Percentiles rank a stretch among this genome's conserved stretches.
Evolutionary conservation across 2,113 vertebrate species (phyloP).

Genomic region (Corvus moneduloides): DNA sequence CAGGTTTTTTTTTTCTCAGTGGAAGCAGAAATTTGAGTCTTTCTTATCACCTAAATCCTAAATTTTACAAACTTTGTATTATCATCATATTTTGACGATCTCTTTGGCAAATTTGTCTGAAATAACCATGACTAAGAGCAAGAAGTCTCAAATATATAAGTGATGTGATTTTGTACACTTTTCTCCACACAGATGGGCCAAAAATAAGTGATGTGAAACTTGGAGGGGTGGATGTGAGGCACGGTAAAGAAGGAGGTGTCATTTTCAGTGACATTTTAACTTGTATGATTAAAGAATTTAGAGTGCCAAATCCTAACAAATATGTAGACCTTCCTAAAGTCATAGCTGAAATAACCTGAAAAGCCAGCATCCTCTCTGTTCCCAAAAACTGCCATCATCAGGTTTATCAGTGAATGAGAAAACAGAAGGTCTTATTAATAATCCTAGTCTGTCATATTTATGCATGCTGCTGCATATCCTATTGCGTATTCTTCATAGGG

Average conservation of each 20-base stretch:
- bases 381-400: background rate
- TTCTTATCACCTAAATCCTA: background rate
- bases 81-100: background rate
- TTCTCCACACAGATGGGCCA: background rate
- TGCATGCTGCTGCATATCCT: background rate
- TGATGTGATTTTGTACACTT: background rate
- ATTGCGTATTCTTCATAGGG: background rate
- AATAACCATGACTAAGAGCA: background rate
- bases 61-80: background rate
- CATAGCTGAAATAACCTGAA: background rate
- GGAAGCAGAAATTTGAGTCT: background rate
- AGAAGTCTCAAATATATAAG: background rate
- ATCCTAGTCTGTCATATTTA: background rate
- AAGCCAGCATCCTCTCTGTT: rapidly evolving
- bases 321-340: background rate
- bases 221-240: rapidly evolving
- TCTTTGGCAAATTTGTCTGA: background rate
- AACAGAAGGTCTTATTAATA: background rate
- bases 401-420: background rate
- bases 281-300: background rate
- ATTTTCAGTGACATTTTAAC: background rate
- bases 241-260: background rate
- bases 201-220: background rate
- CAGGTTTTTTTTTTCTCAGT: background rate
- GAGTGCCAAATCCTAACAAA: background rate